Conservation (phyloP, 2,113 vertebrate species). For the Prionailurus viverrinus region DNA sequence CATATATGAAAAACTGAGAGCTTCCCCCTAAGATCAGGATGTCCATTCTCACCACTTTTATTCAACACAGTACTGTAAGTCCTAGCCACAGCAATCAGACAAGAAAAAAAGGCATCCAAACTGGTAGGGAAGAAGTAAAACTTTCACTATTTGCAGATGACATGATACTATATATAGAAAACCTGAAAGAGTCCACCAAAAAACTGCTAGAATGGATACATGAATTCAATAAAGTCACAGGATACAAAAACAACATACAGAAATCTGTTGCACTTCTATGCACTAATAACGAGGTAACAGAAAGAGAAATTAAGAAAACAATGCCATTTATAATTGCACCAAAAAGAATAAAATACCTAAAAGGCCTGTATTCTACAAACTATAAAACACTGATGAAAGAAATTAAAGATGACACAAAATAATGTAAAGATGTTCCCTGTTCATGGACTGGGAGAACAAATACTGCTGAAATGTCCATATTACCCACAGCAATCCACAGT, state of each 20-base stretch:
- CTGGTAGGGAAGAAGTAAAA: background rate
- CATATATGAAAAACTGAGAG: background rate
- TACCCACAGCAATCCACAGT: background rate
- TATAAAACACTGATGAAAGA: background rate
- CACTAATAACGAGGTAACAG: background rate
- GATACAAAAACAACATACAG: background rate
- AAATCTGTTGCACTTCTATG: background rate
- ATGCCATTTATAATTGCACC: background rate
- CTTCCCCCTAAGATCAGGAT: background rate
- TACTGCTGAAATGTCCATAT: background rate
- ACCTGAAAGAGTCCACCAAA: background rate
- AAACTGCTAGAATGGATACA: background rate
- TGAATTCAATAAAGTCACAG: background rate
- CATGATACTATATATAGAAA: background rate
- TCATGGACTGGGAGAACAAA: background rate
- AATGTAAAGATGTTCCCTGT: background rate
- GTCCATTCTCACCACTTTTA: background rate
- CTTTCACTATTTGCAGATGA: background rate
- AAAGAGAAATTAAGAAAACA: background rate
- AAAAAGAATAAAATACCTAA: background rate
- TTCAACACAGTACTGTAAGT: background rate
- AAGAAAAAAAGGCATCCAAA: background rate
- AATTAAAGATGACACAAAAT: background rate
- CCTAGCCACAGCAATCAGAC: background rate
- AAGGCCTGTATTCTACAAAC: background rate